These are phyloP conservation scores for Hippopotamyrus pictus DNA, from an alignment of 2,797 vertebrate species.

Conservation along the genomic window DNA sequence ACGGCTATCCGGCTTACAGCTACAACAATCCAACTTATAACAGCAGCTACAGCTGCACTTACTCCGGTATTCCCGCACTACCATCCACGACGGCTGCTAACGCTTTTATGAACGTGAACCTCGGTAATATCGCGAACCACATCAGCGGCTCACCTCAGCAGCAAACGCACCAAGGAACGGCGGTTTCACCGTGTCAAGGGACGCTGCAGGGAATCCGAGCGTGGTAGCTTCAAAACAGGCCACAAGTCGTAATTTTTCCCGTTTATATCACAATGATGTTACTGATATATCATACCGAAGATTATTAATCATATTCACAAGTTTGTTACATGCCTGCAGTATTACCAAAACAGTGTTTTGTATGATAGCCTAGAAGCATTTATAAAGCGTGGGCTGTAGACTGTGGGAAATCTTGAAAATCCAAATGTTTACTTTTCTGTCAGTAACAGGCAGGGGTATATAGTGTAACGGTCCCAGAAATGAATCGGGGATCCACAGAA, in stretches of 20 bases:
- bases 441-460: not conserved
- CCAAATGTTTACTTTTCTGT: slow-evolving; percentile 14
- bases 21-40: slow-evolving; percentile 73
- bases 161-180: slow-evolving; percentile 60
- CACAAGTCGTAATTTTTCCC: not conserved
- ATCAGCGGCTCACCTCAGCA: slow-evolving; percentile 64
- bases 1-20: slow-evolving; percentile 66
- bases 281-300: slow-evolving; percentile 4
- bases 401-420: slow-evolving; percentile 12
- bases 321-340: slow-evolving; percentile 25
- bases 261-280: slow-evolving; percentile 3
- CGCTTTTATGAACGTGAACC: slow-evolving; percentile 75
- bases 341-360: slow-evolving; percentile 29
- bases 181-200: slow-evolving; percentile 77
- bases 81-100: slow-evolving; percentile 57
- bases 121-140: slow-evolving; percentile 61
- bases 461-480: not conserved
- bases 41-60: slow-evolving; percentile 76
- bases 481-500: slow-evolving; percentile 11
- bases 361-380: slow-evolving; percentile 13
- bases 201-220: slow-evolving; percentile 84
- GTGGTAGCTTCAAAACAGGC: slow-evolving; percentile 61
- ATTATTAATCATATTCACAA: slow-evolving; percentile 14
- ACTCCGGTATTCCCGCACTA: slow-evolving; percentile 66
- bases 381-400: slow-evolving; percentile 3